phyloP scores from a whole-genome alignment of 1,140 invertebrate species.

The Rhizoglyphus robini region DNA sequence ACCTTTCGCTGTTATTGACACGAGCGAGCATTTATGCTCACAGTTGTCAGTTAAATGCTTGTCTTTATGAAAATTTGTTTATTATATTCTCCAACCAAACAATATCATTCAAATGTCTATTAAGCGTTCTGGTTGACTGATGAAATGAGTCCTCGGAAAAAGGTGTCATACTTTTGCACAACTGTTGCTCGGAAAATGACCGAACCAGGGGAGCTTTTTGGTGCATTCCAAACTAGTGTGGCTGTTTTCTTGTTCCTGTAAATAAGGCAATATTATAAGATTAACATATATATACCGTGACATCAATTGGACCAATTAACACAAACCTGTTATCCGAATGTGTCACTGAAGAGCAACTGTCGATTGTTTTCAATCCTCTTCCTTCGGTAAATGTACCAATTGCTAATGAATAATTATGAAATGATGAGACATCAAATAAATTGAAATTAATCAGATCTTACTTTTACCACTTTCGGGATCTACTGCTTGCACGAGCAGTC shows the following conservation, averaged over 20 bases:
- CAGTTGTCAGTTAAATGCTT: too few relatives aligned
- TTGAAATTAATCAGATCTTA: not conserved
- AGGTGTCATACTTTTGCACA: constrained; percentile 12
- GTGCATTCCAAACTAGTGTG: constrained; percentile 56
- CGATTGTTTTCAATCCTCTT: constrained; percentile 53
- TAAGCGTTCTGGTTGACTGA: not conserved
- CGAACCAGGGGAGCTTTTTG: constrained; percentile 28
- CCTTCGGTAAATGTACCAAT: constrained; percentile 53
- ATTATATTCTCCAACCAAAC: not conserved
- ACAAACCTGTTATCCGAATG: constrained; percentile 56
- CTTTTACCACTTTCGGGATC: constrained; percentile 18
- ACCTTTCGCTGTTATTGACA: not conserved
- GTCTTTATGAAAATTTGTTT: not conserved
- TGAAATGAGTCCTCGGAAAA: constrained; percentile 11
- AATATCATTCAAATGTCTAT: not conserved
- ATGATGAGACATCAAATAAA: not conserved
- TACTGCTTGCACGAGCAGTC: constrained; percentile 23
- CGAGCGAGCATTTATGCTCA: not conserved
- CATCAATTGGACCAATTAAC: too few relatives aligned
- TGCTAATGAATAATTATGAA: constrained; percentile 26
- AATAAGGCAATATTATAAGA: too few relatives aligned
- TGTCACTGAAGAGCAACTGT: constrained; percentile 60
- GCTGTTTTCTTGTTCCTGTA: constrained; percentile 48
- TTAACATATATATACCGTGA: not conserved
- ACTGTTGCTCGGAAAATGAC: constrained; percentile 11